These are phyloP conservation scores for Clarias fuscus DNA, from an alignment of 2,797 vertebrate genomes.

Conservation along the genomic window DNA sequence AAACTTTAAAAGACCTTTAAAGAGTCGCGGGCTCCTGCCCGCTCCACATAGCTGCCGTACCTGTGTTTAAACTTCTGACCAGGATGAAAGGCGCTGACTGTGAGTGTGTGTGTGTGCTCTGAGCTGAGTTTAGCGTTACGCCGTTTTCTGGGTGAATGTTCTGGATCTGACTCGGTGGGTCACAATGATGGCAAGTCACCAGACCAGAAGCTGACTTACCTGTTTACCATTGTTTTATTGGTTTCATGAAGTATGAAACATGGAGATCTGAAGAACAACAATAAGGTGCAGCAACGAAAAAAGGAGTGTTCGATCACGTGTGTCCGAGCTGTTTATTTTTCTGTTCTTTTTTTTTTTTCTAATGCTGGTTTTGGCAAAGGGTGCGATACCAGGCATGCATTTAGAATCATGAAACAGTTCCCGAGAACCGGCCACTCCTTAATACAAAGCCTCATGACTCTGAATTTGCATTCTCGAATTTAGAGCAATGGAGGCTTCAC, in stretches of 20 bases:
- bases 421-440: background rate
- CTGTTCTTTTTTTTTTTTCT: background rate
- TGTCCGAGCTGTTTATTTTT: background rate
- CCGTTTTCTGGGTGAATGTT: background rate
- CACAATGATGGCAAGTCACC: background rate
- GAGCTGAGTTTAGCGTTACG: background rate
- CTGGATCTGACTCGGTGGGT: background rate
- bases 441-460: background rate
- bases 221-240: conserved; percentile 4
- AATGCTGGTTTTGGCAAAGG: background rate
- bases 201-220: background rate
- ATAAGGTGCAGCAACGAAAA: too few species aligned
- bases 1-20: conserved; percentile 13
- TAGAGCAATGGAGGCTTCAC: background rate
- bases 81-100: background rate
- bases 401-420: background rate
- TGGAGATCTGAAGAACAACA: background rate
- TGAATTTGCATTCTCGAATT: too few species aligned
- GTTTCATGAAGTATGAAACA: background rate
- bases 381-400: background rate
- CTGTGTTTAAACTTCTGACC: background rate
- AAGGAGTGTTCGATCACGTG: background rate
- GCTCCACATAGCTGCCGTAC: background rate
- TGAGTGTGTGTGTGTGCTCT: background rate
- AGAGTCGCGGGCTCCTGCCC: background rate